Evolutionary conservation across 2,888 invertebrate genomes (phyloP).

Genomic region (Archaeoteleia sp.): DNA sequence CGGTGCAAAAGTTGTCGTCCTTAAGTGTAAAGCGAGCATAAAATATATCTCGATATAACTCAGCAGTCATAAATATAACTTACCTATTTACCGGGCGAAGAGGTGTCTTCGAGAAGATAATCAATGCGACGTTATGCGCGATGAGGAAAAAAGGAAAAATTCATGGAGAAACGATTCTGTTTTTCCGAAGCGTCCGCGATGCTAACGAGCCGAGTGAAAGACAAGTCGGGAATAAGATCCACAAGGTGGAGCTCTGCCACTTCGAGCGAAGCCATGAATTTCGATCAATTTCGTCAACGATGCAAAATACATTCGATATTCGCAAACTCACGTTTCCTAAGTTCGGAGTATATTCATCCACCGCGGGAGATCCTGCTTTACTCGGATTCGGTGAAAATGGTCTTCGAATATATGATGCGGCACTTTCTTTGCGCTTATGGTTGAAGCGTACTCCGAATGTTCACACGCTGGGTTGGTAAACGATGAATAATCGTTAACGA

Average conservation of each 20-base stretch:
- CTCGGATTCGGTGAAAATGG: slow-evolving; percentile 1
- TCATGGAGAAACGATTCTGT: slow-evolving; percentile 32
- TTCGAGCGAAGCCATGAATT: slow-evolving; percentile 34
- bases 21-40: slow-evolving; percentile 39
- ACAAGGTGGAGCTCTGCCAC: slow-evolving; percentile 15
- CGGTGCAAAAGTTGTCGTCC: slow-evolving; percentile 50
- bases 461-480: slow-evolving; percentile 20
- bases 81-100: slow-evolving; percentile 4
- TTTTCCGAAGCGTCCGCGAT: slow-evolving; percentile 20
- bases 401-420: slow-evolving; percentile 19
- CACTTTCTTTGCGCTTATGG: slow-evolving; percentile 22
- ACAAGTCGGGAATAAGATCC: slow-evolving; percentile 46
- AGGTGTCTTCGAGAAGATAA: slow-evolving; percentile 37
- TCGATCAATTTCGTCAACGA: slow-evolving; percentile 29
- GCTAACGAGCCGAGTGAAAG: slow-evolving; percentile 41
- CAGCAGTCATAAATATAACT: slow-evolving; percentile 17
- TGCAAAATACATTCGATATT: slow-evolving; percentile 20
- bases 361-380: slow-evolving; percentile 1
- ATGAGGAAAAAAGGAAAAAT: slow-evolving; percentile 22
- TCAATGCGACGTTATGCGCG: slow-evolving; percentile 28
- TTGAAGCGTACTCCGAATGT: slow-evolving; percentile 18
- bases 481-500: slow-evolving; percentile 37
- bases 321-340: slow-evolving; percentile 7
- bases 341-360: background rate
- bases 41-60: slow-evolving; percentile 35